phyloP scores from a whole-genome alignment of 2,888 invertebrate species.

The Chymomyza amoena region DNA sequence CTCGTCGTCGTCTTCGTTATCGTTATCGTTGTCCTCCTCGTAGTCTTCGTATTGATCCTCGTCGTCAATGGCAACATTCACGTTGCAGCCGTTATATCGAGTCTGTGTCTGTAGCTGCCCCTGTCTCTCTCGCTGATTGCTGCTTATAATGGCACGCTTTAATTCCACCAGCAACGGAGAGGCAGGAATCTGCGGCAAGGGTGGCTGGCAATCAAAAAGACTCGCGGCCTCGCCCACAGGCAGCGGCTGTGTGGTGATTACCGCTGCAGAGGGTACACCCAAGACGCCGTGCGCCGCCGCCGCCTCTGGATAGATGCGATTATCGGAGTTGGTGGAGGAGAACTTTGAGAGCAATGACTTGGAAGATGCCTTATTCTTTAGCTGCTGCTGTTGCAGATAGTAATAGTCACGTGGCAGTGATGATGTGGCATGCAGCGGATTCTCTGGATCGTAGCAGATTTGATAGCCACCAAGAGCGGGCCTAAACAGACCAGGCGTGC shows the following conservation, averaged over 20 bases:
- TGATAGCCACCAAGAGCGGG: slow-evolving; percentile 14
- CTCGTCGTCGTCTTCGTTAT: slow-evolving; percentile 13
- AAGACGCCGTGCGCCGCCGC: slow-evolving; percentile 46
- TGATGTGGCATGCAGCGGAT: slow-evolving; percentile 66
- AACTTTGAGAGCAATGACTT: slow-evolving; percentile 75
- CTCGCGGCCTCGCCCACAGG: slow-evolving; percentile 38
- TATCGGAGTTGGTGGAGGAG: slow-evolving; percentile 71
- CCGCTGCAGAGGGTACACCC: slow-evolving; percentile 53
- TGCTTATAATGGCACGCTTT: slow-evolving; percentile 72
- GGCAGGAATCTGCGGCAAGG: slow-evolving; percentile 47
- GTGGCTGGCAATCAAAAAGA: slow-evolving; percentile 69
- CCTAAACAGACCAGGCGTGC: slow-evolving; percentile 60
- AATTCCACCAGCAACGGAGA: slow-evolving; percentile 69
- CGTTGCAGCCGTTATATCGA: slow-evolving; percentile 11
- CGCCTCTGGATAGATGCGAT: slow-evolving; percentile 75
- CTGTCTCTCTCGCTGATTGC: slow-evolving; percentile 9
- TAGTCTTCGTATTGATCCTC: slow-evolving; percentile 22
- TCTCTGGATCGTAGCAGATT: slow-evolving; percentile 62
- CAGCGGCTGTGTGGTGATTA: slow-evolving; percentile 71
- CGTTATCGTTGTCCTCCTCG: slow-evolving; percentile 11
- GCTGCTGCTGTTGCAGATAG: slow-evolving; percentile 76
- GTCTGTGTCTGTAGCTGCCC: background rate
- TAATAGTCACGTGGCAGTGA: slow-evolving; percentile 77
- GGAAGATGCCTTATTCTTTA: slow-evolving; percentile 74
- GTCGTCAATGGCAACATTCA: slow-evolving; percentile 22